A percentile compares a stretch with the other conserved stretches of the same genome.
Conservation (phyloP, 2,888 invertebrate genomes). For the Euplexia lucipara region DNA sequence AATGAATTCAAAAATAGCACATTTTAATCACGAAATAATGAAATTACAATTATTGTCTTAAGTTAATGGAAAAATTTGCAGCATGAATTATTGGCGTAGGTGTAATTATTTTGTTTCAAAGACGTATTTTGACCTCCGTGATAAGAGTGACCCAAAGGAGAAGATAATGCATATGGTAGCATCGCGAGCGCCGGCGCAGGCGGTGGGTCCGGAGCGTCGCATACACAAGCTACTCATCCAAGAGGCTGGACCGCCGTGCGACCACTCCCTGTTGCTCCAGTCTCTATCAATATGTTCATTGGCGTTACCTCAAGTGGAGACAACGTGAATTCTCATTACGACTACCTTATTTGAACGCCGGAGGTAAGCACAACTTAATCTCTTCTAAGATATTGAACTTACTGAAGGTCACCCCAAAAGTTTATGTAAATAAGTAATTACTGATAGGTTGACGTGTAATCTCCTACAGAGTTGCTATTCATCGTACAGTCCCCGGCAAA, state of each 20-base stretch:
- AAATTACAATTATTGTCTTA: conserved; percentile 25
- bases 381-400: conserved; percentile 67
- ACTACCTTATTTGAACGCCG: conserved; percentile 87
- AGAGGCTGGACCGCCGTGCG: conserved; percentile 71
- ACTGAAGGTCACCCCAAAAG: conserved; percentile 74
- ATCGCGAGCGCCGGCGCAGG: conserved; percentile 64
- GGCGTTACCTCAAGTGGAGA: conserved; percentile 88
- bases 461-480: conserved; percentile 41
- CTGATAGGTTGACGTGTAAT: conserved; percentile 53
- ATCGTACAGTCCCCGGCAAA: conserved; percentile 22
- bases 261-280: conserved; percentile 49
- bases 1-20: conserved; percentile 16
- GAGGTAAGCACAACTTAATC: conserved; percentile 75
- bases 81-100: conserved; percentile 58
- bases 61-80: conserved; percentile 63
- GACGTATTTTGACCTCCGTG: conserved; percentile 81
- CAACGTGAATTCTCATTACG: conserved; percentile 90
- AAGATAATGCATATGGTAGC: conserved; percentile 77
- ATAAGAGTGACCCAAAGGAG: conserved; percentile 82
- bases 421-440: conserved; percentile 73
- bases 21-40: conserved; percentile 30
- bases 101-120: conserved; percentile 74
- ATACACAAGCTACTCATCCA: conserved; percentile 67
- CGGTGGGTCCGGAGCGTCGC: conserved; percentile 63
- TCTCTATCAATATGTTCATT: conserved; percentile 87